Conservation (phyloP, 2,888 invertebrate genomes). For the Meghimatium bilineatum region DNA sequence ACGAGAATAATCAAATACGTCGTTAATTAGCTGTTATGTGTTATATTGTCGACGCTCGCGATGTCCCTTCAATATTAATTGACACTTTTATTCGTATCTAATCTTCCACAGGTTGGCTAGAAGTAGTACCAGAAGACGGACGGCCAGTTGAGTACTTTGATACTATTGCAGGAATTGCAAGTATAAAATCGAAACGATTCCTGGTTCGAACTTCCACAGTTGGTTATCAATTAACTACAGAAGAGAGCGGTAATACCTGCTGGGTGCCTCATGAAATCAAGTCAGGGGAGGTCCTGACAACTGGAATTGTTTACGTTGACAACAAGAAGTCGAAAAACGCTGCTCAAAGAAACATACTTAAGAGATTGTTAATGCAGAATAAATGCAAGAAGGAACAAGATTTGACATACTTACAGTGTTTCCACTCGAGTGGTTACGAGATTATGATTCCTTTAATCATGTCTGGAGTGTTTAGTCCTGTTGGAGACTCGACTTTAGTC, state of each 20-base stretch:
- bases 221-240: constrained; percentile 66
- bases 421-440: constrained; percentile 63
- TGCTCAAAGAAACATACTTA: constrained; percentile 56
- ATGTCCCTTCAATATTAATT: too few species aligned
- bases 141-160: constrained; percentile 72
- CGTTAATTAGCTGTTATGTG: too few species aligned
- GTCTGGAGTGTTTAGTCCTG: constrained; percentile 72
- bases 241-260: constrained; percentile 61
- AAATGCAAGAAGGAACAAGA: constrained; percentile 65
- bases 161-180: constrained; percentile 69
- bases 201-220: constrained; percentile 70
- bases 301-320: constrained; percentile 70
- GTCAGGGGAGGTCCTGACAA: constrained; percentile 62
- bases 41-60: too few species aligned
- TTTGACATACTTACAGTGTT: constrained; percentile 70
- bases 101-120: constrained; percentile 69
- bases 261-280: constrained; percentile 69
- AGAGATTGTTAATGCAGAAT: constrained; percentile 63
- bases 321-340: constrained; percentile 61
- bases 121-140: constrained; percentile 70
- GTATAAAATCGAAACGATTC: constrained; percentile 66
- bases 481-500: constrained; percentile 63
- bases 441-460: constrained; percentile 72
- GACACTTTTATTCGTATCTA: too few species aligned
- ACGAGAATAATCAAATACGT: too few species aligned